These are phyloP conservation scores for Malurus elegans DNA, from an alignment of 2,113 vertebrate species.

Conservation along the genomic window DNA sequence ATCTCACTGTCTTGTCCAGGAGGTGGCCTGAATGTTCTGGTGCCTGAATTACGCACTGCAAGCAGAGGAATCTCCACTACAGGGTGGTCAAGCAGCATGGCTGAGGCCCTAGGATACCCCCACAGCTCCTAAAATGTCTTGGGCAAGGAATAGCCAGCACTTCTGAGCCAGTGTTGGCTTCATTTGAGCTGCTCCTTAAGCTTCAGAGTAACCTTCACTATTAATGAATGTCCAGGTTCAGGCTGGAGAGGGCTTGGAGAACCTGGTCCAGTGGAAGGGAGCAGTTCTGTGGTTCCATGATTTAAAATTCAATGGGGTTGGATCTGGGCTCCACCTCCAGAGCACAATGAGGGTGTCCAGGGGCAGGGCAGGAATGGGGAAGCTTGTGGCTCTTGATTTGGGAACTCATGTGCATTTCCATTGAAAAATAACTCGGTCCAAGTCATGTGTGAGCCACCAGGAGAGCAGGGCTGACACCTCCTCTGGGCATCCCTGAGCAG, in stretches of 20 bases:
- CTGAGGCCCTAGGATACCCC: neutral
- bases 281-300: neutral
- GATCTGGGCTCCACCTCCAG: neutral
- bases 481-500: neutral
- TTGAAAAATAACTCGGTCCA: neutral
- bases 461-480: neutral
- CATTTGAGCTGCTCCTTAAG: neutral
- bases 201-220: neutral
- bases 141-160: neutral
- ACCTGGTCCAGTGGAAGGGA: neutral
- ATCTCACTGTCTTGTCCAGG: neutral
- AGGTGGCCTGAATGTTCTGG: neutral
- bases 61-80: neutral
- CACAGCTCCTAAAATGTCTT: neutral
- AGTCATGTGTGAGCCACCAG: neutral
- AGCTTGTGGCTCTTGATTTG: neutral
- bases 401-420: neutral
- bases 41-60: too few relatives aligned
- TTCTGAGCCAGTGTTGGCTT: neutral
- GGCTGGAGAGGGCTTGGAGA: neutral
- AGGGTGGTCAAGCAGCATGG: neutral
- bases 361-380: neutral
- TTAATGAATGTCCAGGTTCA: too few relatives aligned
- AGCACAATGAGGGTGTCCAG: fast-evolving
- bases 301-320: fast-evolving